Evolutionary conservation across 2,888 invertebrate species (phyloP).

Genomic region (Ormyrus pomaceus): DNA sequence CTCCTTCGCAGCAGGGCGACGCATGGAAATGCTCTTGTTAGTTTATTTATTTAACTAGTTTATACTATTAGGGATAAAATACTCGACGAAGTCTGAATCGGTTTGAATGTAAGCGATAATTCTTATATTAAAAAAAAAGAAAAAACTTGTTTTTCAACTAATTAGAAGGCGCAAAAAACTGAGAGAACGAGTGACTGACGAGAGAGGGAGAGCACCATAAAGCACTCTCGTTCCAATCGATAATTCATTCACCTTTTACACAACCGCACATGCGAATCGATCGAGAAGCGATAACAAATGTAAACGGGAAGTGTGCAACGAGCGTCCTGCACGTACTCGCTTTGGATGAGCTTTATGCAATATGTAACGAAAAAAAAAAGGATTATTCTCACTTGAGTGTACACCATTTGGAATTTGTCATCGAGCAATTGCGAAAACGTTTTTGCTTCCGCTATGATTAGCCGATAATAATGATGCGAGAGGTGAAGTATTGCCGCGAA

Average conservation of each 20-base stretch:
- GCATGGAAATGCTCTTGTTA: slow-evolving; percentile 68
- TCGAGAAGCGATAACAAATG: neutral
- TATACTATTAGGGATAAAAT: slow-evolving; percentile 24
- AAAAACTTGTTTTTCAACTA: slow-evolving; percentile 16
- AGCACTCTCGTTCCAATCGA: slow-evolving; percentile 29
- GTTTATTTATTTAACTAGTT: slow-evolving; percentile 12
- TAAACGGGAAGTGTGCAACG: slow-evolving; percentile 35
- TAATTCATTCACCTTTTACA: slow-evolving; percentile 36
- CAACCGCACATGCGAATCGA: slow-evolving; percentile 24
- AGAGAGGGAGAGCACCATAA: neutral
- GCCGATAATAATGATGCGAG: neutral
- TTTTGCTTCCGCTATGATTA: slow-evolving; percentile 25
- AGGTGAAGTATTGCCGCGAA: neutral
- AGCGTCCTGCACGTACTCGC: slow-evolving; percentile 11
- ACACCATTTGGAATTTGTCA: neutral
- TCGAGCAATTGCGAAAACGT: slow-evolving; percentile 24
- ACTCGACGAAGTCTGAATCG: slow-evolving; percentile 23
- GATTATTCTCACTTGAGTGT: slow-evolving; percentile 16
- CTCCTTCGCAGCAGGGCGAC: slow-evolving; percentile 68
- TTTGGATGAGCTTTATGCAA: slow-evolving; percentile 36
- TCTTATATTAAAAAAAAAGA: slow-evolving; percentile 3
- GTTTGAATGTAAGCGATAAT: slow-evolving; percentile 21
- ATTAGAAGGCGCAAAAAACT: neutral
- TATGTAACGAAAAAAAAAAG: slow-evolving; percentile 5
- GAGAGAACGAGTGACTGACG: slow-evolving; percentile 25